Base-by-base conservation (phyloP, 2,113 vertebrate genomes). In the Ondatra zibethicus region DNA sequence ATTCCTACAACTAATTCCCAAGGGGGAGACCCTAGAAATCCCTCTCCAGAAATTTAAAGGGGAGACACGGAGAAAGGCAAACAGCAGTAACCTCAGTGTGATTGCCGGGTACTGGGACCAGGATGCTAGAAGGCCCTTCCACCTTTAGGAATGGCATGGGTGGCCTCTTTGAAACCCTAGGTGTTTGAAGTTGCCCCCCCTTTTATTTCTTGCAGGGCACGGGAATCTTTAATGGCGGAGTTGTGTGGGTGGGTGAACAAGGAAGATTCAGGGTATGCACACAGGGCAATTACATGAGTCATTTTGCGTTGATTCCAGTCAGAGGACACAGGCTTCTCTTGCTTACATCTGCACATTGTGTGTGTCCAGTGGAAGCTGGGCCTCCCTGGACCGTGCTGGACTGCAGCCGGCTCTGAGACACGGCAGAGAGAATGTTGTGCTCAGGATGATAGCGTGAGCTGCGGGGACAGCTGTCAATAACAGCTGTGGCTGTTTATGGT, bases 41-140 rank as follows among this genome's bases (percentile, higher is more conserved):
- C 75, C 50, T 96, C 89, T 72, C 25, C 95, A 95, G 96, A 97
- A 94, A 95, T 96, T 91, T 90, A 94, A 93, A 97, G 88, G 25
- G 42, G 66, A 96, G n/a, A 65, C 82, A 42, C 14, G 63, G 78
- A 65, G 78, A 87, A 73, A 93, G 91, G 76, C 0, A 8, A 12
- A 36, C 25, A 50, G 7, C 8, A 39, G 93, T 50, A 95, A 36
- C 78, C 47, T 85, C 42, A 65, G 29, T 3, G 14, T 68, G 27
- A 77, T 3, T 3, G 36, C 61, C 42, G 13, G 16, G 23, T 81
- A 68, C 23, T 73, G 76, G 42, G 70, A 75, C 61, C 68, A 55
- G 45, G 75, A 13, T n/a, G 42, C 50, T 66, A 55, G 52, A 9
- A 25, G 55, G 82, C 12, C 42, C 36, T 31, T 33, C 39, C 25